Evolutionary conservation across 1,140 invertebrate species (phyloP).

Genomic region (Leptonema lineaticorne): DNA sequence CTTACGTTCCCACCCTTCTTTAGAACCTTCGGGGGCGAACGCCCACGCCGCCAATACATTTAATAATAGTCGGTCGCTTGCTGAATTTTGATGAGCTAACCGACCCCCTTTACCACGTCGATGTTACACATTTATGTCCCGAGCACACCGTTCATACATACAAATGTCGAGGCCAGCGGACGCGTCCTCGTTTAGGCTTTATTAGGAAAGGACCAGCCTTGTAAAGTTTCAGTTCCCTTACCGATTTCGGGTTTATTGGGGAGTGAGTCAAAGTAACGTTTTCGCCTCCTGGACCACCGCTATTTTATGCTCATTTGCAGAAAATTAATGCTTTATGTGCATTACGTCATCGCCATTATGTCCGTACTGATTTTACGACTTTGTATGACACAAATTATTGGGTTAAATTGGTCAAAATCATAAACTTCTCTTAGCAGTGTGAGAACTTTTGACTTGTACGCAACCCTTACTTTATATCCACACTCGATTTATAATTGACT

Average conservation of each 20-base stretch:
- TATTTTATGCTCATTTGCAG: conserved; percentile 39
- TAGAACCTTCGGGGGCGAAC: not conserved
- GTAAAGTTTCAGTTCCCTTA: conserved; percentile 3
- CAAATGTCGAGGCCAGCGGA: conserved; percentile 32
- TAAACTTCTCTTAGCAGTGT: not conserved
- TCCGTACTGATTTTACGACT: conserved; percentile 33
- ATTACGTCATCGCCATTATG: conserved; percentile 29
- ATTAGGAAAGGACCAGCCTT: conserved; percentile 10
- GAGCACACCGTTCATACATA: conserved; percentile 40
- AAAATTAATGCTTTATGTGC: conserved; percentile 38
- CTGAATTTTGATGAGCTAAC: conserved; percentile 40
- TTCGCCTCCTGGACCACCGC: conserved; percentile 16
- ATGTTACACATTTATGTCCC: conserved; percentile 40
- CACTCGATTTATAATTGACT: not conserved
- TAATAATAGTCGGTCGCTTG: conserved; percentile 40
- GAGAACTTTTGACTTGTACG: not conserved
- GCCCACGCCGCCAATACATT: conserved; percentile 37
- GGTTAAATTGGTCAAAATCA: conserved; percentile 1
- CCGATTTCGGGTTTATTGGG: not conserved
- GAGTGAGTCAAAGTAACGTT: not conserved
- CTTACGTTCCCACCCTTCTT: not conserved
- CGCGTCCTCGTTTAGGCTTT: conserved; percentile 23
- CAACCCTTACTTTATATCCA: not conserved
- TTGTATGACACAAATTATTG: conserved; percentile 31
- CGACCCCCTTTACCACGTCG: conserved; percentile 14